Percentiles rank a stretch among this genome's conserved stretches.
Evolutionary conservation across 2,113 vertebrate genomes (phyloP).

Genomic region (Macroglossus sobrinus): DNA sequence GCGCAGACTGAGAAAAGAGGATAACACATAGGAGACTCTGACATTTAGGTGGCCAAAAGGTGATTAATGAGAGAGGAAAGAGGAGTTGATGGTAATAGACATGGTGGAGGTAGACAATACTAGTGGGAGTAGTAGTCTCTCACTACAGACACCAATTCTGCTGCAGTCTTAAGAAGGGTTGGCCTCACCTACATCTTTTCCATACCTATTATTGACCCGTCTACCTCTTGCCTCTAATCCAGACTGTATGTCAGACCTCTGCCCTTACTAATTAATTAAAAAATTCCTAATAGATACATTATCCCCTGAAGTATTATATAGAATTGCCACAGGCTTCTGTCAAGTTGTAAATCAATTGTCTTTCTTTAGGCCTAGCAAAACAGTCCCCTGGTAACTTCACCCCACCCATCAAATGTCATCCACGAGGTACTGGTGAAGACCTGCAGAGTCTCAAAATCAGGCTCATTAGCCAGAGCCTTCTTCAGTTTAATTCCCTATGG

Average conservation of each 20-base stretch:
- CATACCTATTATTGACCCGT: not conserved
- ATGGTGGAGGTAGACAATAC: not conserved
- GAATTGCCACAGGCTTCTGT: not conserved
- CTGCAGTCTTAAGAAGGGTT: not conserved
- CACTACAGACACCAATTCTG: not conserved
- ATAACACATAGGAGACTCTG: not conserved
- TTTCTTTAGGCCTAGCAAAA: conserved; percentile 10
- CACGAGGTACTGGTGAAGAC: not conserved
- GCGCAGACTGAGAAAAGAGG: not conserved
- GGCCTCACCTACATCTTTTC: not conserved
- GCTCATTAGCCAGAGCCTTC: not conserved
- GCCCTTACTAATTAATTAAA: conserved; percentile 24
- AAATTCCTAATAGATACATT: conserved; percentile 39
- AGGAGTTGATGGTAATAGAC: not conserved
- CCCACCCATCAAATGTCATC: not conserved
- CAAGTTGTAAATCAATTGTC: not conserved
- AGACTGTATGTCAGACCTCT: not conserved
- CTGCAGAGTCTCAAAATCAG: not conserved
- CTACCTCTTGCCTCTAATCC: not conserved
- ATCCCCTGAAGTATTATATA: not conserved
- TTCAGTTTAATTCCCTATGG: not conserved
- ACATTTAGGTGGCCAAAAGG: not conserved
- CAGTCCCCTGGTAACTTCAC: not conserved
- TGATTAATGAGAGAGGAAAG: not conserved
- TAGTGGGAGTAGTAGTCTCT: not conserved